Evolutionary conservation across 2,113 vertebrate genomes (phyloP).

Genomic region (Caracal caracal): DNA sequence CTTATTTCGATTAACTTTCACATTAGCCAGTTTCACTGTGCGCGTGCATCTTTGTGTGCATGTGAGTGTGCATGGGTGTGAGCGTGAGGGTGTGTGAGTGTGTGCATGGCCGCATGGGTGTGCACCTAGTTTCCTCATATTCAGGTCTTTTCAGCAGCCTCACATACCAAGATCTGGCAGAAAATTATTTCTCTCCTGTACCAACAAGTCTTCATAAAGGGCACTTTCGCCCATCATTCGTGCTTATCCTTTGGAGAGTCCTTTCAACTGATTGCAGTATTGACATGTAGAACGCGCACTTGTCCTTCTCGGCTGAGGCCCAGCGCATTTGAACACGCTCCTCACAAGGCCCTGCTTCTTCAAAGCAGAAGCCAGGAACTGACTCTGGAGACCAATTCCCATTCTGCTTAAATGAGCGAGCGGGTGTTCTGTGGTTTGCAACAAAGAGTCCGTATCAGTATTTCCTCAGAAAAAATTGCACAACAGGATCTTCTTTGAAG

Average conservation of each 20-base stretch:
- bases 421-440: background rate
- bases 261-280: background rate
- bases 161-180: background rate
- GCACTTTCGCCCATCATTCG: background rate
- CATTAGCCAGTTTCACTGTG: background rate
- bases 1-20: background rate
- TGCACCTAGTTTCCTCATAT: background rate
- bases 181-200: background rate
- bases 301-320: background rate
- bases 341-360: background rate
- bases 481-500: background rate
- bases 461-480: slow-evolving; percentile 30
- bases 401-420: background rate
- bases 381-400: background rate
- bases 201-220: background rate
- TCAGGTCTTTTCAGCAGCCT: background rate
- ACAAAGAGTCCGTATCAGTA: background rate
- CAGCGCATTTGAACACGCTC: background rate
- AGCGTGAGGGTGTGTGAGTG: background rate
- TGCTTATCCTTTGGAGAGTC: background rate
- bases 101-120: accelerated
- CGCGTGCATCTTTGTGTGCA: background rate
- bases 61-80: too few species aligned
- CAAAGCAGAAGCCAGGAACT: background rate
- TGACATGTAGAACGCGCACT: background rate